Base-by-base conservation (phyloP, 2,888 invertebrate species). In the Chironomus tentans region DNA sequence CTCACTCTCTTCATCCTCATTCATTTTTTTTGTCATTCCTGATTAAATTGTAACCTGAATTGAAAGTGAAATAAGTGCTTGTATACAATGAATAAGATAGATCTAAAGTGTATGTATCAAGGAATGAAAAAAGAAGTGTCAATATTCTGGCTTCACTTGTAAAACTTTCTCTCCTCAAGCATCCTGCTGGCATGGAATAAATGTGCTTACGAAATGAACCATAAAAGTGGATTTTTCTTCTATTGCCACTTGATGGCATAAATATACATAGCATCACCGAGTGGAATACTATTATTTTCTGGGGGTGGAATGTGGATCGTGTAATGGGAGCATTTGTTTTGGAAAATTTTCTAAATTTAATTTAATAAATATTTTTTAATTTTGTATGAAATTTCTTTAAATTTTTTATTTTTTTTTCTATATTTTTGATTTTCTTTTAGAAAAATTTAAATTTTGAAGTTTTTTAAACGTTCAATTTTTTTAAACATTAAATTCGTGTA, bases 191-290 rank as follows among this genome's bases (percentile, higher is more conserved):
- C 62, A 62, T 62, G 18, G 38, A 22, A 62, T 62, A 62, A 38
- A 22, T 22, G 21, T 62, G 56, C 62, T 62, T 21, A 62, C n/a
- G 28, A 48, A 71, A 28, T 56, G 50, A 56, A 28, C 24, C 71
- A 71, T 71, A 71, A 71, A 71, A 71, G 56, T 28, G 72, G 61
- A 72, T 21, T 62, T 72, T 38, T 28, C n/a, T 38, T 38, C 38
- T n/a, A 28, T 68, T 28, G 28, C 28, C 38, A 38, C 68, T 68
- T 68, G 28, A 38, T 15, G 38, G 24, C 28, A 15, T 15, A 18
- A 38, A 68, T 62, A 50, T 50, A 50, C 38, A 38, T 38, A 38
- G 38, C 38, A 38, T 38, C 38, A 38, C 10, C 38, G 38, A 38
- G 38, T 2, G 7, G 38, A 38, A 38, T 38, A 10, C 10, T 38